A percentile compares a stretch with the other conserved stretches of the same genome.
These are phyloP conservation scores for Cerastoderma edule DNA, from an alignment of 2,888 invertebrate species.

Conservation along the genomic window DNA sequence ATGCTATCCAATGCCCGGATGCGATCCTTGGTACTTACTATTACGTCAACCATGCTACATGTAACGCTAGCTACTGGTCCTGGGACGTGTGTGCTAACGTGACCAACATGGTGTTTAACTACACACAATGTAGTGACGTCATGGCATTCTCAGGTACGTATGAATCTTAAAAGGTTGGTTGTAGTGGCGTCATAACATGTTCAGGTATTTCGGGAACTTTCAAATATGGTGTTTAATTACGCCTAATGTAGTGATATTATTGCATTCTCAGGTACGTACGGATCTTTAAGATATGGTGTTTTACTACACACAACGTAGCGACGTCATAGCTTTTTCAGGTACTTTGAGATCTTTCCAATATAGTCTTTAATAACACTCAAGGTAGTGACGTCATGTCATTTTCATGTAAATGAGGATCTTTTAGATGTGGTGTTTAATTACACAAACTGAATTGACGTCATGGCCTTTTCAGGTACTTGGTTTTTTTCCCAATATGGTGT, in stretches of 20 bases:
- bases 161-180: neutral
- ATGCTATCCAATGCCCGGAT: constrained; percentile 6
- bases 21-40: constrained; percentile 13
- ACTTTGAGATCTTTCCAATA: neutral
- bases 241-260: constrained; percentile 12
- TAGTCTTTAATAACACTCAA: neutral
- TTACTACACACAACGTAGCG: constrained; percentile 50
- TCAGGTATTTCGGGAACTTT: constrained; percentile 4
- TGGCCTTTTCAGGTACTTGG: constrained; percentile 12
- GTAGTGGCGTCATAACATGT: constrained; percentile 6
- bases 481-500: constrained; percentile 27
- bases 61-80: constrained; percentile 40
- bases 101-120: constrained; percentile 53
- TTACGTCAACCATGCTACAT: constrained; percentile 38
- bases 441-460: neutral
- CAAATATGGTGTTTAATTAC: constrained; percentile 54
- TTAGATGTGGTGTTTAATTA: neutral
- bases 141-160: constrained; percentile 55
- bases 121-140: constrained; percentile 41
- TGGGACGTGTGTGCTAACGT: constrained; percentile 55
- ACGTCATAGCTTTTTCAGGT: constrained; percentile 56
- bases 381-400: too few relatives aligned
- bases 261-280: constrained; percentile 14
- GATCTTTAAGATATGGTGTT: constrained; percentile 36
- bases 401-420: too few relatives aligned